Evolutionary conservation across 2,113 vertebrate species (phyloP), one percentile per base, ranked within the genome.

Genomic region (Symphodus melops): DNA sequence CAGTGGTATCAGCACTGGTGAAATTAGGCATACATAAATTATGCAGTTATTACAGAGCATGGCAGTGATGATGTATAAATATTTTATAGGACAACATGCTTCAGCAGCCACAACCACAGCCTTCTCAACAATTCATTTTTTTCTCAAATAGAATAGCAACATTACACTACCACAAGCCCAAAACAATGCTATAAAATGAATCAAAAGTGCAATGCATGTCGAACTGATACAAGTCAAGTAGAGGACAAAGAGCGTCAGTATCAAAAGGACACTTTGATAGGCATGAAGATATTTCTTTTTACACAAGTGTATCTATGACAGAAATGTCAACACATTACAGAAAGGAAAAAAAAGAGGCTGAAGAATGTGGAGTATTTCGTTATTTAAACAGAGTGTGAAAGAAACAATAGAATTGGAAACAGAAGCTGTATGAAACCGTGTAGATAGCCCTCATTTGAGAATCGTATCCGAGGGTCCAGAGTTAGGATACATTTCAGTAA

Each of bases 381-480:
- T 13, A 33, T 10, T 11, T 33, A 48, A 65, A 42, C 14, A 11
- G 4, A 37, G 1, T 5, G 6, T 57, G 23, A 68, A 37, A 60
- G 42, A 5, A 53, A 17, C 21, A 48, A 60, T 0, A 16, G 25
- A 23, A 0, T 3, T 16, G 23, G 20, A 11, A 28, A 51, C 21
- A 36, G n/a, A 1, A 28, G 20, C 23, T 12, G 9, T 14, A 46
- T 33, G 8, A 72, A 46, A 37, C 52, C 2, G 0, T 39, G 11
- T 17, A 25, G 53, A 49, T 69, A 83, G 76, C 81, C 72, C 72
- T 83, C 76, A 37, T 86, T 75, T 82, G 75, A 89, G 55, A 83
- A 72, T 69, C 23, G 13, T 16, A 72, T 64, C 71, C 55, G 66
- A 80, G 81, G 39, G 66, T 65, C 78, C 68, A 64, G 52, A 84